Percentiles rank a stretch among this genome's conserved stretches.
These are phyloP conservation scores for Electrophaes corylata DNA, from an alignment of 2,888 invertebrate genomes.

Conservation along the genomic window DNA sequence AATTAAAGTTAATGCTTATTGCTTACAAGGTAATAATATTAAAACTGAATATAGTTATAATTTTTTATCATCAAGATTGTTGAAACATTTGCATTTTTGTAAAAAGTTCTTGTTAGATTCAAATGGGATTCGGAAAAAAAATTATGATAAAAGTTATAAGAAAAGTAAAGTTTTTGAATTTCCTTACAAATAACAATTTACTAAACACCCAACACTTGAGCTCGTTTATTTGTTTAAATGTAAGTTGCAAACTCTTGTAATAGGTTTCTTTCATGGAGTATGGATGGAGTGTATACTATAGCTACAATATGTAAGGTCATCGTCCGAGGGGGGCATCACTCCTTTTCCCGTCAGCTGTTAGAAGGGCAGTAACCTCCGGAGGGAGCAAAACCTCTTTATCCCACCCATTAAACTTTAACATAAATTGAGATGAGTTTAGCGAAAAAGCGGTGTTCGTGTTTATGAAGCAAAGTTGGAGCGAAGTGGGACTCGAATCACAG, in stretches of 20 bases:
- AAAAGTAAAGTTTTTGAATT: not conserved
- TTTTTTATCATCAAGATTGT: not conserved
- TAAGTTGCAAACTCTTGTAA: constrained; percentile 2
- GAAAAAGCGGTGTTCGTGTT: constrained; percentile 26
- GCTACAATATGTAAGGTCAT: constrained; percentile 50
- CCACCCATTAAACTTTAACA: constrained; percentile 43
- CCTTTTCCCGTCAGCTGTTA: constrained; percentile 71
- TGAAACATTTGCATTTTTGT: constrained; percentile 2
- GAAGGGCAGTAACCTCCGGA: constrained; percentile 62
- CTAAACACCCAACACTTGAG: constrained; percentile 1
- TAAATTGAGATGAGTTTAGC: constrained; percentile 42
- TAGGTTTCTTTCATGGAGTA: not conserved
- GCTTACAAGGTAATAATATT: not conserved
- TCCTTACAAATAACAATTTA: not conserved
- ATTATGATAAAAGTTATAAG: not conserved
- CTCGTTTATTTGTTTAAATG: not conserved
- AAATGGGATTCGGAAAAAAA: constrained; percentile 1
- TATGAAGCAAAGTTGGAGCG: constrained; percentile 17
- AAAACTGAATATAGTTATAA: not conserved
- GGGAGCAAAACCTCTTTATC: constrained; percentile 44
- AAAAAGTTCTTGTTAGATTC: not conserved
- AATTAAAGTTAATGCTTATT: not conserved
- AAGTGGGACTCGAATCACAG: constrained; percentile 4
- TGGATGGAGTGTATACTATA: constrained; percentile 14
- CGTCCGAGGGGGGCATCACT: constrained; percentile 61